Conservation (phyloP, 2,797 vertebrate genomes). For the Lutjanus campechanus region DNA sequence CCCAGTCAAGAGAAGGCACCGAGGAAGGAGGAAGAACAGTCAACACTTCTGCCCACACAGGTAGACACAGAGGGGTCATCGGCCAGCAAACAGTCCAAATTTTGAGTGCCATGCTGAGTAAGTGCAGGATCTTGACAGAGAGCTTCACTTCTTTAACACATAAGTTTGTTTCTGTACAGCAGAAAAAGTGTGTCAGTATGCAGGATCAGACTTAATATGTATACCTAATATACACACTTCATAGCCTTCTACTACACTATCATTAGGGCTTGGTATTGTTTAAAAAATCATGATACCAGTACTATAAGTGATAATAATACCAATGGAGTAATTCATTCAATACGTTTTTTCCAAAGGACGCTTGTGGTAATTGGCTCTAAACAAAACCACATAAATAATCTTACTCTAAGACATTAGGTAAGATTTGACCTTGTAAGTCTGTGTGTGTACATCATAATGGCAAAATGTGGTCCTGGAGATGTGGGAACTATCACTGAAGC, state of each 20-base stretch:
- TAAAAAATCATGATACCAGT: too few species aligned
- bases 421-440: too few species aligned
- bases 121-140: constrained; percentile 34
- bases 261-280: too few species aligned
- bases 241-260: not conserved
- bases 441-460: too few species aligned
- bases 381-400: too few species aligned
- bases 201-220: not conserved
- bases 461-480: too few species aligned
- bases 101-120: constrained; percentile 19
- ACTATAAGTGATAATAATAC: too few species aligned
- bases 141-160: constrained; percentile 25
- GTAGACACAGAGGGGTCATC: not conserved
- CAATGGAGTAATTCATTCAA: too few species aligned
- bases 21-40: constrained; percentile 61
- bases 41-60: constrained; percentile 6
- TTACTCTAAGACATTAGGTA: too few species aligned
- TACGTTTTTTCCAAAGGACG: too few species aligned
- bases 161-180: constrained; percentile 56
- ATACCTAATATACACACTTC: not conserved
- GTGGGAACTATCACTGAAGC: too few species aligned
- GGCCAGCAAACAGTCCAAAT: constrained; percentile 32
- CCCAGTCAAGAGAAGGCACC: constrained; percentile 79
- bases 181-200: constrained; percentile 28
- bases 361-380: too few species aligned